Evolutionary conservation across 2,113 vertebrate genomes (phyloP).

Genomic region (Entelurus aequoreus): DNA sequence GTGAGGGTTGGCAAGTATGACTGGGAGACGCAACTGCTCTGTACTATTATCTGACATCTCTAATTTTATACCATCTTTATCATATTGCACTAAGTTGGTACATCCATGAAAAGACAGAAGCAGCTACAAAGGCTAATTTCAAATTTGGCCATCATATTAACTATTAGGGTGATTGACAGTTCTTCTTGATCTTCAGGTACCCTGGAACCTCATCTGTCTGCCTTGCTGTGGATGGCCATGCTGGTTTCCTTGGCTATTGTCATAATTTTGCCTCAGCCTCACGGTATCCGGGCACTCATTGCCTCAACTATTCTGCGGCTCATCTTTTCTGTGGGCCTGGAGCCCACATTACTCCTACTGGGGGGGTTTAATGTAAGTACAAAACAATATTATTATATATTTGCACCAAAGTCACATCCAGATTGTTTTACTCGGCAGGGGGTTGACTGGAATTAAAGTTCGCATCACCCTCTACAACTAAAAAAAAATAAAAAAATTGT

Average conservation of each 20-base stretch:
- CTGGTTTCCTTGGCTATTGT: constrained; percentile 92
- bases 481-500: too few species aligned
- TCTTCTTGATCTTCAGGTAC: constrained; percentile 71
- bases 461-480: background rate
- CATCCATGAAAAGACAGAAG: too few species aligned
- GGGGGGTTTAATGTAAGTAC: constrained; percentile 92
- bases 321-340: constrained; percentile 94
- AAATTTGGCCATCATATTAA: background rate
- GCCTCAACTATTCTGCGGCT: constrained; percentile 91
- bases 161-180: background rate
- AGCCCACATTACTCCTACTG: constrained; percentile 89
- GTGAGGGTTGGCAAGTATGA: too few species aligned
- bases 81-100: too few species aligned
- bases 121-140: background rate
- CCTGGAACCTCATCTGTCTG: constrained; percentile 88
- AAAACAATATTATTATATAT: background rate
- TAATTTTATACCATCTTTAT: too few species aligned
- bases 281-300: constrained; percentile 91
- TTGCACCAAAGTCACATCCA: background rate
- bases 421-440: background rate
- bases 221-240: constrained; percentile 93
- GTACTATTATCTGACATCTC: too few species aligned
- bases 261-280: constrained; percentile 90
- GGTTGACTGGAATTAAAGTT: constrained; percentile 2
- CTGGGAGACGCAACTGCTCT: too few species aligned